Base-by-base conservation (phyloP, 2,888 invertebrate species). In the Hecatera dysodea region DNA sequence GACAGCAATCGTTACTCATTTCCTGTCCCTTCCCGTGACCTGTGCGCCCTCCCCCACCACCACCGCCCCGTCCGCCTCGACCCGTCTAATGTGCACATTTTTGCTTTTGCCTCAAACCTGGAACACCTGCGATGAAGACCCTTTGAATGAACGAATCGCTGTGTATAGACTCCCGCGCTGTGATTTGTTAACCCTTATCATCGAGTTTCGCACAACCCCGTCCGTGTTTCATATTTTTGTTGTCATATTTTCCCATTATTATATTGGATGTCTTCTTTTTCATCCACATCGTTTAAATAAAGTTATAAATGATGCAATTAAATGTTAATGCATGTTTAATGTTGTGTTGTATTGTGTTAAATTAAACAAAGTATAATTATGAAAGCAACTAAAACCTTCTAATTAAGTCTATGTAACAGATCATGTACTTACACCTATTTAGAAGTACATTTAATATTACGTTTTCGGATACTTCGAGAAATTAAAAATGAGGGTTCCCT, bases 1-100 rank as follows among this genome's bases (percentile, higher is more conserved):
- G 90, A 90, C 88, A 91, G 90, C 90, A 92, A 92, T 92, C 93
- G 92, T 92, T 92, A 92, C 93, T 94, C 93, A 94, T 94, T 94
- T 93, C 92, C 92, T 91, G 91, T 90, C 91, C 91, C 90, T 89
- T 86, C 90, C 90, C 90, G 82, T 82, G 88, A 88, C 90, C 90
- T 90, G 88, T 86, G 87, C 86, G n/a, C 81, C 53, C 53, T n/a
- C 53, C 12, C 48, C 15, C 15, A 42, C 70, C 48, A 62, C 52
- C 56, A 46, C 44, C 36, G 7, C 59, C 59, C 75, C 42, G 59
- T 53, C 62, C 83, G 81, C 81, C 84, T 85, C 87, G 81, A 79
- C 84, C 72, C 87, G 76, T 85, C 87, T 90, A 90, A 91, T 91
- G 90, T 87, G 87, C 88, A 90, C 91, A 90, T 91, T 92, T 92